phyloP scores from a whole-genome alignment of 2,888 invertebrate species.

The Eupeodes latifasciatus region DNA sequence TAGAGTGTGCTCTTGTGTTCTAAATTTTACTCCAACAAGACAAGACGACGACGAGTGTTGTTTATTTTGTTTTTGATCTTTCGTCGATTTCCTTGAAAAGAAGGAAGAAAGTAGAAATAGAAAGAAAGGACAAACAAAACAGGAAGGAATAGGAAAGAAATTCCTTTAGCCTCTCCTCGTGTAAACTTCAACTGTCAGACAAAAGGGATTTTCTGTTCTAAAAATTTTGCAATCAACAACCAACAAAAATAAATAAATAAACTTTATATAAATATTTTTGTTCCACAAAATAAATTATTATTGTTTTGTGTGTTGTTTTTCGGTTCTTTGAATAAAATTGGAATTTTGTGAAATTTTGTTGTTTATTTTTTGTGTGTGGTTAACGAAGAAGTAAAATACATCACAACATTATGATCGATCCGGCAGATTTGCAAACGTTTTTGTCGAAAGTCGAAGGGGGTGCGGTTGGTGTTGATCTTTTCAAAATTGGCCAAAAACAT shows the following conservation, averaged over 20 bases:
- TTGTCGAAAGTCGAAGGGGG: slow-evolving; percentile 79
- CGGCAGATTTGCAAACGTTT: slow-evolving; percentile 78
- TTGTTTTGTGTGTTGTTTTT: slow-evolving; percentile 7
- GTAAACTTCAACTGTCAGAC: slow-evolving; percentile 23
- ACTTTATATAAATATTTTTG: slow-evolving; percentile 7
- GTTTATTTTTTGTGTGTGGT: not conserved
- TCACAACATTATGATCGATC: slow-evolving; percentile 77
- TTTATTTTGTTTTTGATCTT: slow-evolving; percentile 31
- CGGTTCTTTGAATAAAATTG: slow-evolving; percentile 5
- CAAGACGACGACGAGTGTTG: slow-evolving; percentile 25
- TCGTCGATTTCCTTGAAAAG: not conserved
- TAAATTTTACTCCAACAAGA: slow-evolving; percentile 36
- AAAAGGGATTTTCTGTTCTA: slow-evolving; percentile 40
- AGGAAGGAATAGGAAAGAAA: slow-evolving; percentile 42
- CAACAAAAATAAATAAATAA: not conserved
- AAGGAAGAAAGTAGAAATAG: not conserved
- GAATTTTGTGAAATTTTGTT: slow-evolving; percentile 24
- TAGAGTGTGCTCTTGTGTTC: slow-evolving; percentile 37
- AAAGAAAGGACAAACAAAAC: slow-evolving; percentile 12
- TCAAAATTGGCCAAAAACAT: slow-evolving; percentile 79
- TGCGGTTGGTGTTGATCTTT: slow-evolving; percentile 78
- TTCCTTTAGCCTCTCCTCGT: not conserved
- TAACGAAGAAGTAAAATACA: not conserved
- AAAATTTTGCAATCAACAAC: not conserved
- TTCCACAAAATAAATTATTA: not conserved